A percentile compares a stretch with the other conserved stretches of the same genome.
phyloP scores from a whole-genome alignment of 30 jellyfish, hydroid and myxozoan species.

The Hydractinia echinata region DNA sequence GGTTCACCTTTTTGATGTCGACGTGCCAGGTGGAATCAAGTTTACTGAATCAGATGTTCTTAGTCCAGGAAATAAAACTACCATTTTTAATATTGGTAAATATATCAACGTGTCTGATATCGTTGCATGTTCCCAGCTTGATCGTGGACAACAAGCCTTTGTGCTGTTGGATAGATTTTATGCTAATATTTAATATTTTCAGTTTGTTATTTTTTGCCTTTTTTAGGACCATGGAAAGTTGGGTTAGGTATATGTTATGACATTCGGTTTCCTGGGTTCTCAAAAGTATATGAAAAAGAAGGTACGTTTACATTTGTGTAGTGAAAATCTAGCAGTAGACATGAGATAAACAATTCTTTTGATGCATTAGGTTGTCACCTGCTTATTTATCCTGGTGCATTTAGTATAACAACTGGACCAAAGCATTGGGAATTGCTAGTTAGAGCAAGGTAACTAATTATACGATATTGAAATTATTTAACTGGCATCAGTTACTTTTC shows the following conservation, averaged over 20 bases:
- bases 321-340: neutral
- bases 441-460: constrained; percentile 61
- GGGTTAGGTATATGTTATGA: constrained; percentile 96
- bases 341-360: neutral
- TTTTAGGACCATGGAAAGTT: constrained; percentile 63
- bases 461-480: too few species aligned
- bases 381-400: constrained; percentile 85
- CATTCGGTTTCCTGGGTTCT: constrained; percentile 81
- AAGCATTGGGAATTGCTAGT: constrained; percentile 80
- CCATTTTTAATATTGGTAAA: constrained; percentile 62
- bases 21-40: constrained; percentile 84
- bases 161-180: too few species aligned
- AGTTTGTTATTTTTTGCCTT: too few species aligned
- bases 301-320: constrained; percentile 31
- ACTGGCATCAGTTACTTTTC: too few species aligned
- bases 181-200: too few species aligned
- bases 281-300: constrained; percentile 57
- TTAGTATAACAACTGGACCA: constrained; percentile 95
- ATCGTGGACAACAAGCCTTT: too few species aligned
- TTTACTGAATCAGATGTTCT: constrained; percentile 72
- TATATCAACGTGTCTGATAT: neutral
- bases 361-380: constrained; percentile 60
- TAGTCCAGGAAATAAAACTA: constrained; percentile 58
- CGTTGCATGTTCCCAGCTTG: neutral
- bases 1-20: constrained; percentile 93